Base-by-base conservation (phyloP, 2,113 vertebrate species). In the Xenopus borealis region DNA sequence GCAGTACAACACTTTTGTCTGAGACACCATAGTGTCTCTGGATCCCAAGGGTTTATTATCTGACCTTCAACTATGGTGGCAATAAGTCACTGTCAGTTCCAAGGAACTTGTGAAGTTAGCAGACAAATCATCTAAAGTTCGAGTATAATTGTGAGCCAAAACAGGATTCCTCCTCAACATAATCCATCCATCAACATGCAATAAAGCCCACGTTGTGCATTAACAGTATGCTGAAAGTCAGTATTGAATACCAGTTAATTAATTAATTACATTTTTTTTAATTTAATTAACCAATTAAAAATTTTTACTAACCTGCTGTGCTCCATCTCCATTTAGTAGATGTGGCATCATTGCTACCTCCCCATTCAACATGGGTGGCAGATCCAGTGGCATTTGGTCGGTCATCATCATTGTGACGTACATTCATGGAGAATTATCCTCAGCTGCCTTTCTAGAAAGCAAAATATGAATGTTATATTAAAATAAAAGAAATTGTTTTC, bases 371-470 rank as follows among this genome's bases (percentile, higher is more conserved):
- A 95, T 81, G 45, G 95, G 95, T 68, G 96, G 93, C 93, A 98
- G 92, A 83, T 98, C 97, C 95, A 98, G 93, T 81, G 96, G 96
- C 85, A 98, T 96, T 86, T 97, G 96, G 94, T 98, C 97, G 92
- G 96, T 97, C 97, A 98, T 98, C 97, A 98, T 98, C 97, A 98
- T 98, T 91, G 97, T 98, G 97, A 98, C 95, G 86, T 98, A 98
- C 97, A 98, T 98, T 98, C 97, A 98, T 98, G 95, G 97, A 98
- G 95, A 94, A 94, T 81, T 91, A 91, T 90, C 90, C 92, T 94
- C 90, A 90, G 92, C 91, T 44, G 87, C 83, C 86, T 94, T 94
- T 93, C 96, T 98, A 88, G 72, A 90, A 78, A 88, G 10, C 68
- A 0, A 3, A 68, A 18, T 9, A 66, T 58, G 70, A 70, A 59